Base-by-base conservation (phyloP, 1,140 invertebrate genomes). In the Leptinotarsa texana region DNA sequence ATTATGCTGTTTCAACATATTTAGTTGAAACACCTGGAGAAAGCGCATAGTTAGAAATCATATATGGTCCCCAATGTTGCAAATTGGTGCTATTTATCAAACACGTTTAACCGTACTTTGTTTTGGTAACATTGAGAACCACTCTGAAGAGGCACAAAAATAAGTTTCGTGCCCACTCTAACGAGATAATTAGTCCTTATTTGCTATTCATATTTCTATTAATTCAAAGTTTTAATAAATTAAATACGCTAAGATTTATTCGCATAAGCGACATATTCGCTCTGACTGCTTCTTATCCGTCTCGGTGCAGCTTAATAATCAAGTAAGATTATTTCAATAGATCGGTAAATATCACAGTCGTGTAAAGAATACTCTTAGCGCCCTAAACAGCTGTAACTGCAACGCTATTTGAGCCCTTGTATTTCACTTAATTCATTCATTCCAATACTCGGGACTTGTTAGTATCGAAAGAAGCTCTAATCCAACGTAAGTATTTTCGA, bases 261-360 rank as follows among this genome's bases (percentile, higher is more conserved):
- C 74, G 51, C 70, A 51, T 72, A 57, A n/a, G 51, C 72, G 51
- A 57, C 15, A 57, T 57, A 15, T 57, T 57, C n/a, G 51, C 51
- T 57, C 66, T 74, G 78, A 80, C 78, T 79, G 74, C 69, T 61
- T 66, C 73, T 74, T 76, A 67, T 69, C 72, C 63, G 67, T 69
- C 27, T 78, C 74, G 24, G 62, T 74, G 47, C 70, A 47, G 62
- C 33, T 69, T n/a, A 42, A 66, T 73, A 73, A 71, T 70, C 48
- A 51, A 62, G 42, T n/a, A 74, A 22, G 73, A 68, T 74, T 73
- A 77, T 77, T 74, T 73, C 65, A 65, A 71, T 79, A 80, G 79
- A 82, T 83, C 75, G 80, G 75, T 79, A 80, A 82, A 83, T 82
- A 83, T 83, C 81, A 83, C 81, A 83, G 81, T 83, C 80, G 78